Conservation (phyloP, 2,888 invertebrate species). For the Pantelozetes paolii region DNA sequence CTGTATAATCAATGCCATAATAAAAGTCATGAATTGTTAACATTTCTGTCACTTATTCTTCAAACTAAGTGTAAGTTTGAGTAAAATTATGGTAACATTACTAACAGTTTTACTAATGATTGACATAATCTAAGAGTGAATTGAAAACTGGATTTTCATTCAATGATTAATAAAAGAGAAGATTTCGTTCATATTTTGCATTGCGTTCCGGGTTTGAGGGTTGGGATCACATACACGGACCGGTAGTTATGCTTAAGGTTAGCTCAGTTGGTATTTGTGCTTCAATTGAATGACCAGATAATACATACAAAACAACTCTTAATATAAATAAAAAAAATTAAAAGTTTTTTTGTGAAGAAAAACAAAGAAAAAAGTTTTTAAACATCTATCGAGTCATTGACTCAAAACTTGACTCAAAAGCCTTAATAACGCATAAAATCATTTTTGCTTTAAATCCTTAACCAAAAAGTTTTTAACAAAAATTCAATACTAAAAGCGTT, state of each 20-base stretch:
- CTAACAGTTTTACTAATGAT: no score
- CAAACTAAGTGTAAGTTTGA: no score
- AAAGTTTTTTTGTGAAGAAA: not conserved
- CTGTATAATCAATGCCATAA: no score
- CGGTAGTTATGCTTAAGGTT: not conserved
- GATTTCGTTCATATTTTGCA: not conserved
- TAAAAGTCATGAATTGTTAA: no score
- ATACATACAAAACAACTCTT: not conserved
- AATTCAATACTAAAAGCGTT: not conserved
- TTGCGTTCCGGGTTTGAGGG: slow-evolving; percentile 23
- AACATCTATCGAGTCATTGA: not conserved
- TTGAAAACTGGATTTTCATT: slow-evolving; percentile 16
- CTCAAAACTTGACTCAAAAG: not conserved
- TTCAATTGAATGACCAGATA: not conserved
- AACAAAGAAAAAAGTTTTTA: not conserved
- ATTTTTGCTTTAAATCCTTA: no score
- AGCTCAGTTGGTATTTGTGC: no score
- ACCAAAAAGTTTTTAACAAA: no score
- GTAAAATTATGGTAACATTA: no score
- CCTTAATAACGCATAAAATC: no score
- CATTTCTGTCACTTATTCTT: no score
- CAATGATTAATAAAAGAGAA: not conserved
- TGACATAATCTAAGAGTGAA: not conserved
- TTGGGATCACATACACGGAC: not conserved
- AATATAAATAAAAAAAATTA: not conserved